Evolutionary conservation across 2,797 vertebrate species (phyloP).

Genomic region (Labroides dimidiatus): DNA sequence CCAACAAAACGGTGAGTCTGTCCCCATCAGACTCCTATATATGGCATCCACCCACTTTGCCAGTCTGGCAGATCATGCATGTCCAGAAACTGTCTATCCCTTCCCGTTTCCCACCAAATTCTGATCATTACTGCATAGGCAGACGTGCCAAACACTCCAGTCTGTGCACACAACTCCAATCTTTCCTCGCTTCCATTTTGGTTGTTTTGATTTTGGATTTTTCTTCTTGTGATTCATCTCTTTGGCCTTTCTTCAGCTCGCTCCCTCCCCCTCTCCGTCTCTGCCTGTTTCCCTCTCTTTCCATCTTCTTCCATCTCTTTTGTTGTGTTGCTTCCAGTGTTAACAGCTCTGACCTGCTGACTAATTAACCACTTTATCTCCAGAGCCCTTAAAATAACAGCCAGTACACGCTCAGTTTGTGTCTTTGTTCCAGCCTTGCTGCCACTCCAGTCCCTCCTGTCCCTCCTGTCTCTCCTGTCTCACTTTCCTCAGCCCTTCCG

Average conservation of each 20-base stretch:
- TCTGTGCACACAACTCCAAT: slow-evolving; percentile 54
- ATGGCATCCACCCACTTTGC: slow-evolving; percentile 30
- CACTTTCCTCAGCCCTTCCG: slow-evolving; percentile 25
- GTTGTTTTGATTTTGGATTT: slow-evolving; percentile 25
- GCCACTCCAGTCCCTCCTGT: slow-evolving; percentile 16
- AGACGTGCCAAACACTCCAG: slow-evolving; percentile 52
- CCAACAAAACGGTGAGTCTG: slow-evolving; percentile 94
- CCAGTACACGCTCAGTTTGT: slow-evolving; percentile 43
- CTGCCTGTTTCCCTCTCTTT: slow-evolving; percentile 25
- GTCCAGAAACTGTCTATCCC: slow-evolving; percentile 32
- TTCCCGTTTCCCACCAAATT: slow-evolving; percentile 13
- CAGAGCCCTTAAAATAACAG: slow-evolving; percentile 64
- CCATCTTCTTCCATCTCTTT: slow-evolving; percentile 41
- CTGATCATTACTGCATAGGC: slow-evolving; percentile 39
- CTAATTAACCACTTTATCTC: slow-evolving; percentile 80
- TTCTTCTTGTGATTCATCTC: slow-evolving; percentile 40
- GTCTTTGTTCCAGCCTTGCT: slow-evolving; percentile 39
- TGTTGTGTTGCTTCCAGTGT: slow-evolving; percentile 65
- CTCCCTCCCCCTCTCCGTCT: slow-evolving; percentile 4
- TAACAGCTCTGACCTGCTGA: slow-evolving; percentile 76
- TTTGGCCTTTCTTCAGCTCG: slow-evolving; percentile 27
- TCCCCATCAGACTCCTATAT: slow-evolving; percentile 37
- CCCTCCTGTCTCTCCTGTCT: slow-evolving; percentile 13
- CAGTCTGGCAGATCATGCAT: slow-evolving; percentile 35
- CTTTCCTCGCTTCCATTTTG: slow-evolving; percentile 43